A percentile compares a stretch with the other conserved stretches of the same genome.
Evolutionary conservation across 1,140 invertebrate species (phyloP).

Genomic region (Aporrectodea caliginosa): DNA sequence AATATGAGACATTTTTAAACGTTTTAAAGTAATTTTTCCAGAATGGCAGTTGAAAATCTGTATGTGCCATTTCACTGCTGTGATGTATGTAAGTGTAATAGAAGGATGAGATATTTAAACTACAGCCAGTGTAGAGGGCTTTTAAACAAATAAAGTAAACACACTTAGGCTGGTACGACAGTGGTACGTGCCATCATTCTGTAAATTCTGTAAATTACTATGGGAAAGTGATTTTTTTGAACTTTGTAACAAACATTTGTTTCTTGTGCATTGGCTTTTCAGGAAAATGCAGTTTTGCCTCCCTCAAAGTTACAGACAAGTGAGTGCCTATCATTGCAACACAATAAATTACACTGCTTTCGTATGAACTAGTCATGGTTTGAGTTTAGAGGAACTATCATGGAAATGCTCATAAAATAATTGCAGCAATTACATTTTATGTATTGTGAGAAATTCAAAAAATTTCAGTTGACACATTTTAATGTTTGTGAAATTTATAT

Average conservation of each 20-base stretch:
- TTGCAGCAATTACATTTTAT: too few relatives aligned
- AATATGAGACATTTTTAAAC: constrained; percentile 4
- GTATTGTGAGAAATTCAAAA: too few relatives aligned
- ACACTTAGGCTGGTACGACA: neutral
- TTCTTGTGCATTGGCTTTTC: neutral
- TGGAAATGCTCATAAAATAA: too few relatives aligned
- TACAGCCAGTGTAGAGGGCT: too few relatives aligned
- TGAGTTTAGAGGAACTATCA: too few relatives aligned
- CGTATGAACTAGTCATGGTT: neutral
- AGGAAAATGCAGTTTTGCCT: neutral
- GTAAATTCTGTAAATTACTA: constrained; percentile 58
- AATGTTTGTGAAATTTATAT: too few relatives aligned
- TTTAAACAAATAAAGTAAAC: too few relatives aligned
- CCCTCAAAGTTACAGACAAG: neutral
- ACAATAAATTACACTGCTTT: too few relatives aligned
- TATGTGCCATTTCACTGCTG: constrained; percentile 51
- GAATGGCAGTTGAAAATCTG: constrained; percentile 50
- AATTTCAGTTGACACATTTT: too few relatives aligned
- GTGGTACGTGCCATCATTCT: constrained; percentile 45
- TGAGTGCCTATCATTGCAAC: constrained; percentile 65
- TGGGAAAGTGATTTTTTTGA: neutral
- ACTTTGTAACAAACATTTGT: neutral
- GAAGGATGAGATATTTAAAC: too few relatives aligned
- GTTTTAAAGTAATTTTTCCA: constrained; percentile 57
- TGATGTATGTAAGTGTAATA: too few relatives aligned